Conservation (phyloP, 2,888 invertebrate species). For the Andrena trimmerana region DNA sequence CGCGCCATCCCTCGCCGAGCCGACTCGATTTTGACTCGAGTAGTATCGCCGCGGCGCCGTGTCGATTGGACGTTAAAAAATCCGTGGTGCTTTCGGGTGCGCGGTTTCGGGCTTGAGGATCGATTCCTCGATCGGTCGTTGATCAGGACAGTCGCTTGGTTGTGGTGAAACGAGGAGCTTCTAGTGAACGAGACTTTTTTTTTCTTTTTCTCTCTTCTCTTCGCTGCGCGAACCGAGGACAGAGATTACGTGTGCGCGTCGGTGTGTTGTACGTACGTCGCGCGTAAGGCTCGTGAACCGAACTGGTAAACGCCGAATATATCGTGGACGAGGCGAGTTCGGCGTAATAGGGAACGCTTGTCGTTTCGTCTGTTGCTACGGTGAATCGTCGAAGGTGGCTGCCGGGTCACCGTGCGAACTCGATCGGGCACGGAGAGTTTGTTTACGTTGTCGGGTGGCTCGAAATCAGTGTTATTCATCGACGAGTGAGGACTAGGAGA, state of each 20-base stretch:
- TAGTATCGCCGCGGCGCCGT: background rate
- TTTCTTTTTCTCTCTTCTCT: no score
- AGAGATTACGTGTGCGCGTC: conserved; percentile 13
- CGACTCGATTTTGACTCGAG: conserved; percentile 24
- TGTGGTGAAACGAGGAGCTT: background rate
- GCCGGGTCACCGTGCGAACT: conserved; percentile 9
- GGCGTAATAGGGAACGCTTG: background rate
- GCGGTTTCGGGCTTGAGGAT: background rate
- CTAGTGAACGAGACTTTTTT: conserved; percentile 6
- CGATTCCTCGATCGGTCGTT: conserved; percentile 2
- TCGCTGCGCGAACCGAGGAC: background rate
- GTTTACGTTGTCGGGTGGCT: conserved; percentile 37
- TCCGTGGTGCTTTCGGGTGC: conserved; percentile 4
- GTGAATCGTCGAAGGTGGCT: background rate
- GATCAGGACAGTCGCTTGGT: conserved; percentile 10
- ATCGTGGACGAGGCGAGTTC: conserved; percentile 12
- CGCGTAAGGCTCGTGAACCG: background rate
- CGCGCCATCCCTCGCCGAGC: conserved; percentile 20
- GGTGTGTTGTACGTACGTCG: background rate
- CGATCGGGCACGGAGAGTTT: conserved; percentile 7
- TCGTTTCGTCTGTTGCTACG: background rate
- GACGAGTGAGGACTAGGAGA: background rate
- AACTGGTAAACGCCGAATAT: background rate
- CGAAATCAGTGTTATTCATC: conserved; percentile 12
- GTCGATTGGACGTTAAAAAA: conserved; percentile 17